phyloP scores from a whole-genome alignment of 2,797 vertebrate species.

The Pantherophis alleghaniensis region DNA sequence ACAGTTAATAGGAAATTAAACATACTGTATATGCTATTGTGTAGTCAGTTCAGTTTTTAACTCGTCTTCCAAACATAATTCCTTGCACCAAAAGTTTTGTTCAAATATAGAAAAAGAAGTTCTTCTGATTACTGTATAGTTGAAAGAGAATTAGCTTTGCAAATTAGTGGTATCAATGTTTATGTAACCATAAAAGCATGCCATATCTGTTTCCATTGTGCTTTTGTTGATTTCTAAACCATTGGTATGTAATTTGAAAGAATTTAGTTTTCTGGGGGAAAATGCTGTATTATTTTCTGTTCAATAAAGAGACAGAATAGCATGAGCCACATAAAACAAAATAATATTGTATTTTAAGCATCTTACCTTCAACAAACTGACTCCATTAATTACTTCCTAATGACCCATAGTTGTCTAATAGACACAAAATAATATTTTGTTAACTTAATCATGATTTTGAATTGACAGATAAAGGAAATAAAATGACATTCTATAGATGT shows the following conservation, averaged over 20 bases:
- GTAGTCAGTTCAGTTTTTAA: neutral
- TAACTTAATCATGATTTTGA: too few relatives aligned
- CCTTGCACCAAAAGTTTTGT: neutral
- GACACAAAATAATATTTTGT: too few relatives aligned
- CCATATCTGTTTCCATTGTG: neutral
- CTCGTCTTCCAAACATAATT: neutral
- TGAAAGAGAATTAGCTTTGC: neutral
- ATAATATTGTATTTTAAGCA: too few relatives aligned
- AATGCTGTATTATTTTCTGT: too few relatives aligned
- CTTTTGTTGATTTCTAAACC: neutral
- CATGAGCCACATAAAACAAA: too few relatives aligned
- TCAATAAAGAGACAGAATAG: too few relatives aligned
- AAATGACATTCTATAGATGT: too few relatives aligned
- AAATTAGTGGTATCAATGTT: neutral
- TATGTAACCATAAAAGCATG: neutral
- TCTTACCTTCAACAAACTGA: too few relatives aligned
- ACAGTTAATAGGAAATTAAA: neutral
- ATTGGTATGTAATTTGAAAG: neutral
- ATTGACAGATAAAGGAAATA: too few relatives aligned
- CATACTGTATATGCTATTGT: neutral
- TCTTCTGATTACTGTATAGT: neutral
- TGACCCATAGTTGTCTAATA: too few relatives aligned
- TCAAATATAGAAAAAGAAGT: neutral
- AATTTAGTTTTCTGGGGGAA: neutral
- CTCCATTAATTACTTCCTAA: too few relatives aligned